phyloP scores from a whole-genome alignment of 2,797 vertebrate species.

The Morus bassanus region DNA sequence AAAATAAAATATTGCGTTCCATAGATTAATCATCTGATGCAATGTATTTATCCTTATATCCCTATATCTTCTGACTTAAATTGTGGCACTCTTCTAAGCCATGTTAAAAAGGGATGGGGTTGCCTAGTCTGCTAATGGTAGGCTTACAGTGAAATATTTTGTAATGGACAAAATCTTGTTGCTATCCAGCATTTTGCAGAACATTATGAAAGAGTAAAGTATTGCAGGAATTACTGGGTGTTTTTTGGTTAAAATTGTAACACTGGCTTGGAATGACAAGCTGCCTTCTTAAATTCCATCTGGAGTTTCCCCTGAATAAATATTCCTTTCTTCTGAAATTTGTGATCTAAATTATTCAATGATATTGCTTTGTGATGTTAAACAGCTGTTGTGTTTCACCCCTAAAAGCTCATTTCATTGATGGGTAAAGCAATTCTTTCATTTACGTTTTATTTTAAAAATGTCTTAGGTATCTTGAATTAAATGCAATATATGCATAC shows the following conservation, averaged over 20 bases:
- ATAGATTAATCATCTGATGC: neutral
- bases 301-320: slow-evolving; percentile 44
- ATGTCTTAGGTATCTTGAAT: neutral
- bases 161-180: neutral
- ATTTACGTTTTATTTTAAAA: slow-evolving; percentile 4
- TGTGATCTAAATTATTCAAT: slow-evolving; percentile 59
- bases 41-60: neutral
- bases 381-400: slow-evolving; percentile 51
- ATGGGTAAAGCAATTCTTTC: neutral
- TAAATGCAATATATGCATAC: neutral
- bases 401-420: slow-evolving; percentile 21
- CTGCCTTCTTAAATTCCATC: slow-evolving; percentile 41
- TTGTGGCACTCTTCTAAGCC: neutral
- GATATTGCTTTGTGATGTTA: slow-evolving; percentile 50
- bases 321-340: slow-evolving; percentile 44
- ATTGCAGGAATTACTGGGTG: neutral
- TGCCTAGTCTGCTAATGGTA: neutral
- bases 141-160: neutral
- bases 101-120: neutral
- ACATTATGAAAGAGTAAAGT: neutral
- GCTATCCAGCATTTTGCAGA: neutral
- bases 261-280: slow-evolving; percentile 3
- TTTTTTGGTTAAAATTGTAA: neutral
- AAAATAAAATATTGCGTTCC: neutral
- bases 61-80: neutral